Evolutionary conservation across 2,888 invertebrate genomes (phyloP).

Genomic region (Euplagia quadripunctaria): DNA sequence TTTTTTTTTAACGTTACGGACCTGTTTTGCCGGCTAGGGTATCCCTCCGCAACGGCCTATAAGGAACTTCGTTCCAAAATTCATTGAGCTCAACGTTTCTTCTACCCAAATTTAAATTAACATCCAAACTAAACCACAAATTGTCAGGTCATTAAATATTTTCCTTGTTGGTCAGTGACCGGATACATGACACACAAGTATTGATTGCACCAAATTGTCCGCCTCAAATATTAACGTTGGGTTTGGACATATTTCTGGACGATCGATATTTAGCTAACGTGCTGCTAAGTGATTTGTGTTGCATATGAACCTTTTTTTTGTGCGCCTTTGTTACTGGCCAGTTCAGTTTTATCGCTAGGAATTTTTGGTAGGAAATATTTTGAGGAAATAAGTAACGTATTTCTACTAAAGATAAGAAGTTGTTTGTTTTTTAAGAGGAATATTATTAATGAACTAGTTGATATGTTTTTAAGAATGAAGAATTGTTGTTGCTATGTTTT

Average conservation of each 20-base stretch:
- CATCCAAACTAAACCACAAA: not conserved
- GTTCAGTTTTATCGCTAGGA: not conserved
- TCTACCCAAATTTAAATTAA: not conserved
- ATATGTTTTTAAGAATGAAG: not conserved
- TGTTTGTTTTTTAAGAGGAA: not conserved
- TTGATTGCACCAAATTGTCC: slow-evolving; percentile 55
- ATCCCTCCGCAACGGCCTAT: no score
- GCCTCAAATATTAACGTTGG: slow-evolving; percentile 62
- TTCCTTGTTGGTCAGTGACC: slow-evolving; percentile 9
- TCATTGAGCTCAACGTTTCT: not conserved
- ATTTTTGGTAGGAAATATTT: slow-evolving; percentile 1
- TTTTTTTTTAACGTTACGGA: no score
- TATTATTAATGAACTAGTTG: not conserved
- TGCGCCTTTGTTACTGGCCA: slow-evolving; percentile 7
- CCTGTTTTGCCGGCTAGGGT: no score
- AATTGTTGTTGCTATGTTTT: not conserved
- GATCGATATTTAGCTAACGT: slow-evolving; percentile 54
- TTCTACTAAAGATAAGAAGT: not conserved
- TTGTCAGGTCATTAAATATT: slow-evolving; percentile 4
- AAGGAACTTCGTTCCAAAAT: no score
- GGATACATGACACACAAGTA: slow-evolving; percentile 20
- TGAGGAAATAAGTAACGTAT: not conserved
- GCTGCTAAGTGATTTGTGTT: slow-evolving; percentile 28
- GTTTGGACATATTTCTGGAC: slow-evolving; percentile 56
- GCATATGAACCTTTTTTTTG: slow-evolving; percentile 15